These are phyloP conservation scores for Monoplex corrugatus DNA, from an alignment of 2,888 invertebrate genomes.

Conservation along the genomic window DNA sequence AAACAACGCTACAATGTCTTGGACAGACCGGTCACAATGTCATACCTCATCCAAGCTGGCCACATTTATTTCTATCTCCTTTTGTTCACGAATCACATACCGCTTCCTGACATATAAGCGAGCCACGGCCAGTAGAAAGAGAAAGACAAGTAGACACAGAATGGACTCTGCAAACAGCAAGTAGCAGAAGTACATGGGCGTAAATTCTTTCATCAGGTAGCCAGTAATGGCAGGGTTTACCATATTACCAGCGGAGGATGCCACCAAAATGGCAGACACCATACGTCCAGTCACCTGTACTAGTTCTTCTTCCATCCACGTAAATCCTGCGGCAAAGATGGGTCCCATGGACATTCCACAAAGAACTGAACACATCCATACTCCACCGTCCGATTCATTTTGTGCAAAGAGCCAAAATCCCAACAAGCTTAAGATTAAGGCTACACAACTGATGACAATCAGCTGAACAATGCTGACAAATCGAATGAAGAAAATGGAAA, in stretches of 20 bases:
- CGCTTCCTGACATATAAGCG: not conserved
- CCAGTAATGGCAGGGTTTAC: not conserved
- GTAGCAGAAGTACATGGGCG: slow-evolving; percentile 16
- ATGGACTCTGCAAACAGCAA: not conserved
- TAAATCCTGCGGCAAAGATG: slow-evolving; percentile 45
- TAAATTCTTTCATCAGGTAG: not conserved
- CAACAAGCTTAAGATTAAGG: slow-evolving; percentile 63
- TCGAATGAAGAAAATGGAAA: slow-evolving; percentile 78
- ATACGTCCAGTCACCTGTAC: slow-evolving; percentile 34
- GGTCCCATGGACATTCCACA: slow-evolving; percentile 77
- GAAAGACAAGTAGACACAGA: not conserved
- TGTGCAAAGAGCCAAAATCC: slow-evolving; percentile 51
- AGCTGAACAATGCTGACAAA: slow-evolving; percentile 72
- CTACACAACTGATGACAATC: slow-evolving; percentile 39
- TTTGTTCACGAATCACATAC: not conserved
- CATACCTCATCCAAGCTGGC: too few species aligned
- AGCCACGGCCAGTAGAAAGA: slow-evolving; percentile 8
- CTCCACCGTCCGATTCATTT: slow-evolving; percentile 57
- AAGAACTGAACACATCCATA: slow-evolving; percentile 74
- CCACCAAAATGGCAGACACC: slow-evolving; percentile 35
- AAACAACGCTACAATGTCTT: too few species aligned
- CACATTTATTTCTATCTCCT: too few species aligned
- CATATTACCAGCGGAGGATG: not conserved
- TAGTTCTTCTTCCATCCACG: slow-evolving; percentile 48
- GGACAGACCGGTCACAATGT: too few species aligned